Evolutionary conservation across 1,140 invertebrate genomes (phyloP).

Genomic region (Drosophila pectinifera): DNA sequence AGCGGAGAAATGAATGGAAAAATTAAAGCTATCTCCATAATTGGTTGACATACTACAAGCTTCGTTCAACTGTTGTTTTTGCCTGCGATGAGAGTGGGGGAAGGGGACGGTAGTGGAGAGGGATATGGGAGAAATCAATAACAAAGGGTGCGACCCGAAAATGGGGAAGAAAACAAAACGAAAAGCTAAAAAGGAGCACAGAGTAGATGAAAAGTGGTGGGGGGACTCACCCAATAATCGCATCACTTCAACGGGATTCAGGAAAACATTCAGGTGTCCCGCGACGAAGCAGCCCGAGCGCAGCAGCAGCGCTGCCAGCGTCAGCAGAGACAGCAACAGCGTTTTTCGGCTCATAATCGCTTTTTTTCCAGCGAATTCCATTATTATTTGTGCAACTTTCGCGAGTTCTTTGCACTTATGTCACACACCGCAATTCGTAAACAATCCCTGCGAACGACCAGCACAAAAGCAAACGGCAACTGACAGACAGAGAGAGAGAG

Average conservation of each 20-base stretch:
- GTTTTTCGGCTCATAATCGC: conserved; percentile 42
- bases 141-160: conserved; percentile 38
- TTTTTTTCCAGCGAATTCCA: conserved; percentile 49
- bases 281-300: conserved; percentile 48
- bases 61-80: conserved; percentile 43
- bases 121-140: conserved; percentile 63
- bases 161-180: neutral
- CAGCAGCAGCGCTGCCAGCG: conserved; percentile 57
- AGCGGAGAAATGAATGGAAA: conserved; percentile 33
- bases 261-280: conserved; percentile 84
- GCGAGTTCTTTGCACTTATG: conserved; percentile 58
- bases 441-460: conserved; percentile 57
- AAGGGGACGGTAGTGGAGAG: neutral
- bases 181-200: neutral
- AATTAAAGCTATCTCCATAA: conserved; percentile 49
- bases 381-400: conserved; percentile 38
- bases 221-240: conserved; percentile 84
- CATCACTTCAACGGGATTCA: conserved; percentile 85
- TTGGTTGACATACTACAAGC: conserved; percentile 62
- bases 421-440: conserved; percentile 75
- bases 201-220: neutral
- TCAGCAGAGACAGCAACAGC: conserved; percentile 45
- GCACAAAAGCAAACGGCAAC: conserved; percentile 39
- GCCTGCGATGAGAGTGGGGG: neutral
- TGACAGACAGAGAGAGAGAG: conserved; percentile 17